Conservation (phyloP, 2,797 vertebrate genomes). For the Poecilia wingei region DNA sequence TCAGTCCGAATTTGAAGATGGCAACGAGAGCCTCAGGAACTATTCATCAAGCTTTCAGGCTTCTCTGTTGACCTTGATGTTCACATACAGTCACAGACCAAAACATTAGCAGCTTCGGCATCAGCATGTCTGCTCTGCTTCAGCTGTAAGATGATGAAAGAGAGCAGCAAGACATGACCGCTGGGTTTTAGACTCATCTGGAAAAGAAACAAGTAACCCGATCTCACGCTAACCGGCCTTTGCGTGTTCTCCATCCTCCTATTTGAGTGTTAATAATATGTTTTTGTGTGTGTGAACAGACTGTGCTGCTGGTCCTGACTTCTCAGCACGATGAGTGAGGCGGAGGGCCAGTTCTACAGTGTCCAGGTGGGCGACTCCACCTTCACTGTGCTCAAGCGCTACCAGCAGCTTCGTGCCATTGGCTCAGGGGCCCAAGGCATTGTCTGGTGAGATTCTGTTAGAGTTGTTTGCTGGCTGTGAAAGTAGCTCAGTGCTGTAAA, state of each 20-base stretch:
- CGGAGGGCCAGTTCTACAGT: conserved; percentile 93
- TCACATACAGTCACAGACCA: conserved; percentile 8
- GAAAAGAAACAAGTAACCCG: conserved; percentile 27
- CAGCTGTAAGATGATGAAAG: conserved; percentile 36
- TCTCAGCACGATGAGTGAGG: conserved; percentile 90
- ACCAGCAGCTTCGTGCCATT: conserved; percentile 93
- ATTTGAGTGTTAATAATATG: conserved; percentile 19
- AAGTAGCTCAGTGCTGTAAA: neutral
- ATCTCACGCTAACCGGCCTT: neutral
- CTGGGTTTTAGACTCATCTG: conserved; percentile 28
- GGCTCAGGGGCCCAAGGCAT: conserved; percentile 97
- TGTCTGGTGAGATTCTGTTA: conserved; percentile 89
- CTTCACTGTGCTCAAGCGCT: conserved; percentile 93
- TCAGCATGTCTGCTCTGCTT: conserved; percentile 22
- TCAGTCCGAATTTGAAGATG: conserved; percentile 46
- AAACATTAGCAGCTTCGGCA: conserved; percentile 34
- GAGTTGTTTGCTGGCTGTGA: neutral
- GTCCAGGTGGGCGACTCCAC: conserved; percentile 98
- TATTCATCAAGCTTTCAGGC: conserved; percentile 38
- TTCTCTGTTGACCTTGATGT: conserved; percentile 31
- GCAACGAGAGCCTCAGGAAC: conserved; percentile 41
- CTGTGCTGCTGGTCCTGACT: conserved; percentile 71
- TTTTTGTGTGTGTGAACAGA: conserved; percentile 55
- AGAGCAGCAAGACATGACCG: conserved; percentile 22
- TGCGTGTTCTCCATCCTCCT: neutral